Evolutionary conservation across 1,140 invertebrate genomes (phyloP).

Genomic region (Drosophila lacteicornis): DNA sequence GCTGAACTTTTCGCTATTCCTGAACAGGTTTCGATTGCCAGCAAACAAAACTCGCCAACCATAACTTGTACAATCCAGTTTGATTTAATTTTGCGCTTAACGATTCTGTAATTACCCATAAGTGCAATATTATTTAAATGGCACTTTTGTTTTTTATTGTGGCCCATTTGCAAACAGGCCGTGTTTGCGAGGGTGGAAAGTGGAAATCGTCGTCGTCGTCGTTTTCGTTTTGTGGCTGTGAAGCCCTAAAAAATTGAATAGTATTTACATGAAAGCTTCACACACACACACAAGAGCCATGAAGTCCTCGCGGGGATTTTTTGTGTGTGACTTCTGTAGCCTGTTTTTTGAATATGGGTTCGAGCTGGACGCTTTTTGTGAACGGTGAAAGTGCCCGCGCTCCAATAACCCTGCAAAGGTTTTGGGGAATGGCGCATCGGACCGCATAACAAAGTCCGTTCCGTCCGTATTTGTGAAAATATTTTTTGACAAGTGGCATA

Average conservation of each 20-base stretch:
- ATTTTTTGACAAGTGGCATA: slow-evolving; percentile 50
- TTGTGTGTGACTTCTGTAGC: slow-evolving; percentile 41
- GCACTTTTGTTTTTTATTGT: slow-evolving; percentile 56
- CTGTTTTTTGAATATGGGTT: slow-evolving; percentile 56
- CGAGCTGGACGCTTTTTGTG: slow-evolving; percentile 41
- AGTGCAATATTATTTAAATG: slow-evolving; percentile 77
- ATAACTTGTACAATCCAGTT: slow-evolving; percentile 60
- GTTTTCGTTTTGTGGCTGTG: slow-evolving; percentile 43
- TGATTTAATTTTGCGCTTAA: slow-evolving; percentile 58
- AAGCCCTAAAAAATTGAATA: slow-evolving; percentile 56
- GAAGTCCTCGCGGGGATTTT: slow-evolving; percentile 29
- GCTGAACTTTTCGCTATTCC: slow-evolving; percentile 1
- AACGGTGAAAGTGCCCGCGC: slow-evolving; percentile 48
- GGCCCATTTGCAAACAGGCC: slow-evolving; percentile 49
- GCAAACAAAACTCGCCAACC: slow-evolving; percentile 38
- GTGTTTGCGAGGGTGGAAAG: not conserved
- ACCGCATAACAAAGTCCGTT: slow-evolving; percentile 51
- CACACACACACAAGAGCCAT: slow-evolving; percentile 38
- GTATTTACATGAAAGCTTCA: slow-evolving; percentile 68
- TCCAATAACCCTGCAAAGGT: slow-evolving; percentile 72
- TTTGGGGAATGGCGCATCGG: slow-evolving; percentile 47
- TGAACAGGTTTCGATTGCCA: slow-evolving; percentile 43
- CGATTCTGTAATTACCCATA: slow-evolving; percentile 79
- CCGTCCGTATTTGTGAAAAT: slow-evolving; percentile 40
- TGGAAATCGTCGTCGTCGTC: slow-evolving; percentile 11